A percentile compares a stretch with the other conserved stretches of the same genome.
Evolutionary conservation across 2,888 invertebrate genomes (phyloP).

Genomic region (Unio pictorum): DNA sequence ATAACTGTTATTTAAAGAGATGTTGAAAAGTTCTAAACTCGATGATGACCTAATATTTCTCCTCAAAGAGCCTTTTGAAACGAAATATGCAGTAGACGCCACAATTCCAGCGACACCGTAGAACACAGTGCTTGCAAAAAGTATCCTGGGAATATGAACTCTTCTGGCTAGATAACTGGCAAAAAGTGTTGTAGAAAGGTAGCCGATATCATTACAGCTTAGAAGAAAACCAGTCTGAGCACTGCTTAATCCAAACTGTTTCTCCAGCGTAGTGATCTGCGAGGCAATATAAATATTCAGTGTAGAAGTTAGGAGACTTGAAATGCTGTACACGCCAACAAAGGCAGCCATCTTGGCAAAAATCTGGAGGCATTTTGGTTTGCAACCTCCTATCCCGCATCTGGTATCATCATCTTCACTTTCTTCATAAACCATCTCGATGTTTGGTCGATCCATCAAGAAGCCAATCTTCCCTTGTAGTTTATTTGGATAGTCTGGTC

Average conservation of each 20-base stretch:
- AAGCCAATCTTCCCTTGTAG: too few species aligned
- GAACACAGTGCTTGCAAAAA: conserved; percentile 27
- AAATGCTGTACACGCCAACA: conserved; percentile 30
- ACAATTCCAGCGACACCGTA: conserved; percentile 39
- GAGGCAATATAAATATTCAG: conserved; percentile 40
- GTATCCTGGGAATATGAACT: conserved; percentile 36
- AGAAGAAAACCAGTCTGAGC: conserved; percentile 53
- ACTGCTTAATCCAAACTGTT: conserved; percentile 53
- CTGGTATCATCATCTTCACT: conserved; percentile 28
- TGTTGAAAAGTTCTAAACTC: too few species aligned
- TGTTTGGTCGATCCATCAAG: too few species aligned
- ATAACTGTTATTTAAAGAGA: too few species aligned
- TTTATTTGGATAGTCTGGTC: too few species aligned
- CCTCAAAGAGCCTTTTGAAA: conserved; percentile 16
- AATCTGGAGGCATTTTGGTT: conserved; percentile 22
- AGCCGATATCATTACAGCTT: conserved; percentile 60
- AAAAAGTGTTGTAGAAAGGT: conserved; percentile 40
- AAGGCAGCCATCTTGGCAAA: conserved; percentile 37
- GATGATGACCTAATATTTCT: too few species aligned
- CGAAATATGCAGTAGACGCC: conserved; percentile 31
- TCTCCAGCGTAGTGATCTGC: conserved; percentile 56
- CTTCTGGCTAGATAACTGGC: conserved; percentile 40
- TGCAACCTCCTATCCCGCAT: conserved; percentile 36
- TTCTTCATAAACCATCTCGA: too few species aligned
- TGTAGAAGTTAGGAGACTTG: conserved; percentile 37